Percentiles rank a stretch among this genome's conserved stretches.
Conservation (phyloP, 2,797 vertebrate species). For the Fistularia commersonii region DNA sequence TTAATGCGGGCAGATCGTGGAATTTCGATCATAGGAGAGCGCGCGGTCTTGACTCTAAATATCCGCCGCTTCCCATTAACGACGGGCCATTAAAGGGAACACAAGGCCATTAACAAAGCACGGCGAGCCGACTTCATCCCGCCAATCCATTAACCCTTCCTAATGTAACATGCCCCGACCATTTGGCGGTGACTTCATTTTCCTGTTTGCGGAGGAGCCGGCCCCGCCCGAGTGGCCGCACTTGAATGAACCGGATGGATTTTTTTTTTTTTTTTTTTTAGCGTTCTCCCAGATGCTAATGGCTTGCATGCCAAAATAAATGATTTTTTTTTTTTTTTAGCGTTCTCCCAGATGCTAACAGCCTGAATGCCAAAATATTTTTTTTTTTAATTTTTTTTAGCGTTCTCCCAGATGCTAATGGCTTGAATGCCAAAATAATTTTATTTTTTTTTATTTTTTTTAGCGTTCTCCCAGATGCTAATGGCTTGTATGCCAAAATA, state of each 20-base stretch:
- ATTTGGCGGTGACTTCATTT: slow-evolving; percentile 52
- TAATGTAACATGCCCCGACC: slow-evolving; percentile 48
- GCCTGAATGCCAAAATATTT: too few relatives aligned
- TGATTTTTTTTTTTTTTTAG: slow-evolving; percentile 9
- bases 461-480: too few relatives aligned
- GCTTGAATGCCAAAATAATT: not conserved
- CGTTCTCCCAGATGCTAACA: too few relatives aligned
- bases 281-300: too few relatives aligned
- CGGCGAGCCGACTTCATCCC: slow-evolving; percentile 47
- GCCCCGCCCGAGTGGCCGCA: slow-evolving; percentile 26
- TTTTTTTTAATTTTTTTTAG: too few relatives aligned
- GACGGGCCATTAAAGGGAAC: slow-evolving; percentile 69
- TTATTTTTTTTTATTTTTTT: slow-evolving; percentile 11
- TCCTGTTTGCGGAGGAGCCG: slow-evolving; percentile 39
- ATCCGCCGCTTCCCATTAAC: slow-evolving; percentile 57
- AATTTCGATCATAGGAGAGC: slow-evolving; percentile 38
- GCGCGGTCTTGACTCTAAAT: slow-evolving; percentile 41
- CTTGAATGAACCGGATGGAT: too few relatives aligned
- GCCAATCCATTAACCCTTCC: slow-evolving; percentile 63
- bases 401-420: too few relatives aligned
- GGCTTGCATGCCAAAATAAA: not conserved
- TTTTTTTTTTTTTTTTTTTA: too few relatives aligned
- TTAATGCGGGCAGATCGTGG: slow-evolving; percentile 41
- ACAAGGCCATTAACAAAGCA: slow-evolving; percentile 73
- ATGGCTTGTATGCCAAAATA: not conserved